phyloP scores from a whole-genome alignment of 2,797 vertebrate genomes.

The Vespertilio murinus region DNA sequence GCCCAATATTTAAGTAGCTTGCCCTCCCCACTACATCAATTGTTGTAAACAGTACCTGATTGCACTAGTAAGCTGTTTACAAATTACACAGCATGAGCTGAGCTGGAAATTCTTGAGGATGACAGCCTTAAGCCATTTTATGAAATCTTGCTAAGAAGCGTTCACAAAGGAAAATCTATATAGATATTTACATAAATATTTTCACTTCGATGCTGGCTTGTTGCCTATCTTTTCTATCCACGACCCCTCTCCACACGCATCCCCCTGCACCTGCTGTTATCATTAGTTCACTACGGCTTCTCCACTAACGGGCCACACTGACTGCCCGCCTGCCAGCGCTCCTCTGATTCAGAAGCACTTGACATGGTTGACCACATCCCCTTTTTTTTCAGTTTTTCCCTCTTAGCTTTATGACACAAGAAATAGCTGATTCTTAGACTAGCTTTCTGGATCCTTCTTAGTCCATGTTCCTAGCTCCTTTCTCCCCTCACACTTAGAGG shows the following conservation, averaged over 20 bases:
- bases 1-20: background rate
- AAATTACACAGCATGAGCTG: background rate
- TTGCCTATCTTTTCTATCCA: background rate
- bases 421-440: background rate
- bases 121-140: background rate
- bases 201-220: background rate
- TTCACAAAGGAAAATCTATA: background rate
- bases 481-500: background rate
- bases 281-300: background rate
- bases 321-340: background rate
- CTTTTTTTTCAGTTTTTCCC: background rate
- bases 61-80: background rate
- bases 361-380: too few species aligned
- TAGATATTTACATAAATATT: background rate
- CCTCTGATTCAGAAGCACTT: background rate
- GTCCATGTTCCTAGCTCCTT: background rate
- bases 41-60: background rate
- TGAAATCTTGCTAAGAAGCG: background rate
- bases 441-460: background rate
- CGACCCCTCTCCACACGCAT: rapidly evolving
- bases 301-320: background rate
- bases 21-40: background rate
- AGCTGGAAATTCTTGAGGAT: background rate
- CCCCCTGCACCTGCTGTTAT: rapidly evolving
- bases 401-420: background rate